Conservation (phyloP, 2,113 vertebrate species). For the Hypocryptadius cinnamomeus region DNA sequence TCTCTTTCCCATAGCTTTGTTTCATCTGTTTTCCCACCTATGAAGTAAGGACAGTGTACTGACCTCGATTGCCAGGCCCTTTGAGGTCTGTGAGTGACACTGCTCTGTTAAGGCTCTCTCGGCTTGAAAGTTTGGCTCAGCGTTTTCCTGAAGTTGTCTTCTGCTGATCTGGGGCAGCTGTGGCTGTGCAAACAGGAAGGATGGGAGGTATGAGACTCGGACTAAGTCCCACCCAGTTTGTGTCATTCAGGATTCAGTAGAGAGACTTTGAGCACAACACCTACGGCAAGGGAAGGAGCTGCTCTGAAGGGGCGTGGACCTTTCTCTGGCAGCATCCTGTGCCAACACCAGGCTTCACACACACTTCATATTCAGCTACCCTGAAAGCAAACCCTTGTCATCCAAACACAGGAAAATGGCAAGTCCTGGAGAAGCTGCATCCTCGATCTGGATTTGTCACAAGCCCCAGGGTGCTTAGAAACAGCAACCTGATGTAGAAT, state of each 20-base stretch:
- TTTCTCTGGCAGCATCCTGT: fast-evolving
- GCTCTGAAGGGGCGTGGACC: background rate
- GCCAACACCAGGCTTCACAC: background rate
- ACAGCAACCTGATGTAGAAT: background rate
- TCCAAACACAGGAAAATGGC: background rate
- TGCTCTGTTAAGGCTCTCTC: background rate
- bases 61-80: background rate
- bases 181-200: background rate
- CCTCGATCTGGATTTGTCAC: background rate
- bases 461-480: background rate
- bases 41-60: background rate
- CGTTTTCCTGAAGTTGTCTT: background rate
- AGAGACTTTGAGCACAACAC: background rate
- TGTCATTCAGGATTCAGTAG: background rate
- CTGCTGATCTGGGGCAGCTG: background rate
- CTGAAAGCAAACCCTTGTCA: background rate
- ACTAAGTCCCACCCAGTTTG: background rate
- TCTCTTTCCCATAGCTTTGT: background rate
- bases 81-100: background rate
- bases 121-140: background rate
- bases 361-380: background rate
- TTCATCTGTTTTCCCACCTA: background rate
- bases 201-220: background rate
- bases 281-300: background rate
- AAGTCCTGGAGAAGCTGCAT: background rate